phyloP scores from a whole-genome alignment of 1,140 invertebrate genomes.

The Caerostris extrusa region DNA sequence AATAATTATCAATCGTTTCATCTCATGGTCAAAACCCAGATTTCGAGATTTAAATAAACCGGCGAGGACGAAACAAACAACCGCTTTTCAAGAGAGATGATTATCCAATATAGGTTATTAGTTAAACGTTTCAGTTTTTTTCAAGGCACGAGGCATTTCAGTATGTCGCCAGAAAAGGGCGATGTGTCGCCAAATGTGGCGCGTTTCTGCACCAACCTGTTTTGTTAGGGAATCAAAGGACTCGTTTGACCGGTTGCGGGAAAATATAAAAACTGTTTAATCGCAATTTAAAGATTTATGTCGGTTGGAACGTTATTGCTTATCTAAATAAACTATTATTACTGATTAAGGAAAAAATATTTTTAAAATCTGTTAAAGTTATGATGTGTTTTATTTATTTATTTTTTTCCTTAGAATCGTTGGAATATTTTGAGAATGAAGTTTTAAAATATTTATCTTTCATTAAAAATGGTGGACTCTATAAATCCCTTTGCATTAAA shows the following conservation, averaged over 20 bases:
- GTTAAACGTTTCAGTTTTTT: not conserved
- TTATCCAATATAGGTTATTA: not conserved
- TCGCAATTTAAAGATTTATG: slow-evolving; percentile 57
- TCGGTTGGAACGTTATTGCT: not conserved
- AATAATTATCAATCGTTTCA: not conserved
- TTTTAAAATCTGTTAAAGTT: too few species aligned
- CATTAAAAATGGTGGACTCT: too few species aligned
- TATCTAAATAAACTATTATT: not conserved
- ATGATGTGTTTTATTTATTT: too few species aligned
- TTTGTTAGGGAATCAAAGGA: slow-evolving; percentile 47
- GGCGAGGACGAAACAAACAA: not conserved
- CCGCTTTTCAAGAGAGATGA: not conserved
- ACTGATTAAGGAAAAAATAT: too few species aligned
- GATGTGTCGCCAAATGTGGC: not conserved
- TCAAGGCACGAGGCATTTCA: not conserved
- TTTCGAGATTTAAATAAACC: not conserved
- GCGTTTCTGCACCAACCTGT: slow-evolving; percentile 1
- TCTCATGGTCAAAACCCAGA: not conserved
- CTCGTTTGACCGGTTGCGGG: slow-evolving; percentile 59
- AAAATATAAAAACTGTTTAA: slow-evolving; percentile 60
- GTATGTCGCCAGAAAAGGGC: not conserved
- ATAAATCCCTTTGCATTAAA: too few species aligned
- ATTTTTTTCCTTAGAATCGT: too few species aligned
- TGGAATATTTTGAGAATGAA: too few species aligned
- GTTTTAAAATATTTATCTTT: too few species aligned